Conservation (phyloP, 2,888 invertebrate genomes). For the Halictus ligatus region DNA sequence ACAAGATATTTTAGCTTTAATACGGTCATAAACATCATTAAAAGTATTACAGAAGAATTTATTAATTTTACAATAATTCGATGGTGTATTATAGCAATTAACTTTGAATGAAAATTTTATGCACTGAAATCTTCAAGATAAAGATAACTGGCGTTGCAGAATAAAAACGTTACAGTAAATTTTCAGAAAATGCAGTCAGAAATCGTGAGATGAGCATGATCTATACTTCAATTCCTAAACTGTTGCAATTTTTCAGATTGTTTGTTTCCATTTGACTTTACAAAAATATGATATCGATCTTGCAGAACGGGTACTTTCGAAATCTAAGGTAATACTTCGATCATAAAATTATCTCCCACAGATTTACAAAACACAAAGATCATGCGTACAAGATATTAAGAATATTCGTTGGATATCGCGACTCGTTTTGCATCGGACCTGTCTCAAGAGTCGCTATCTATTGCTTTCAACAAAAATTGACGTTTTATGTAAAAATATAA, state of each 20-base stretch:
- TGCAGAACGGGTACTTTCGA: neutral
- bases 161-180: neutral
- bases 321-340: neutral
- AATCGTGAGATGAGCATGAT: neutral
- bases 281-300: neutral
- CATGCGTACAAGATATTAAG: neutral
- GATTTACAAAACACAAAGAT: neutral
- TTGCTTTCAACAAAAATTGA: slow-evolving; percentile 3
- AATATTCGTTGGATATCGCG: neutral
- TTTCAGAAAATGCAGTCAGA: neutral
- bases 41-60: neutral
- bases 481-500: slow-evolving; percentile 2
- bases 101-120: neutral
- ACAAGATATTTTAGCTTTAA: neutral
- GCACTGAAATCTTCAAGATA: neutral
- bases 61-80: neutral
- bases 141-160: neutral
- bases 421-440: neutral
- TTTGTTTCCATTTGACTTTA: neutral
- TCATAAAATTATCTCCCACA: neutral
- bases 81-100: neutral
- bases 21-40: neutral
- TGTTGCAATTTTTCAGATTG: neutral
- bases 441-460: neutral
- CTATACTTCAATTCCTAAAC: neutral